Percentiles rank a stretch among this genome's conserved stretches.
phyloP scores from a whole-genome alignment of 2,888 invertebrate genomes.

The Xanthia togata region DNA sequence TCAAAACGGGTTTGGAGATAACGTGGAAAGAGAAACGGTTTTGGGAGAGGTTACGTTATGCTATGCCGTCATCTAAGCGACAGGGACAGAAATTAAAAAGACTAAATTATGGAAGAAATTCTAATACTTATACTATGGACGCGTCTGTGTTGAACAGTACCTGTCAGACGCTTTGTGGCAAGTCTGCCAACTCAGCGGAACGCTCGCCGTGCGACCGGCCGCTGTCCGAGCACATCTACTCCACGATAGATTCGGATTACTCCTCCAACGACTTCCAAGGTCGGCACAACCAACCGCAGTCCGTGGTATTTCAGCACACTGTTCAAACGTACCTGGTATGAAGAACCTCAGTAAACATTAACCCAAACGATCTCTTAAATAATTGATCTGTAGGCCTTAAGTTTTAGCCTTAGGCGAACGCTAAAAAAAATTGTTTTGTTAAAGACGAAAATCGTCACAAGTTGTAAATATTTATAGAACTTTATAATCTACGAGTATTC shows the following conservation, averaged over 20 bases:
- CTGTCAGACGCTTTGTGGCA: constrained; percentile 91
- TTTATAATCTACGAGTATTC: constrained; percentile 76
- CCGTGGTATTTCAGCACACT: constrained; percentile 87
- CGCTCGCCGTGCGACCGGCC: constrained; percentile 93
- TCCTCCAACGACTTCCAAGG: constrained; percentile 91
- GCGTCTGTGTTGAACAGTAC: constrained; percentile 91
- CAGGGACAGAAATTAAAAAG: constrained; percentile 89
- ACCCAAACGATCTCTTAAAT: constrained; percentile 83
- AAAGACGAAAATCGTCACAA: constrained; percentile 81
- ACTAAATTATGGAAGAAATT: constrained; percentile 94
- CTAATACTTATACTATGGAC: constrained; percentile 96
- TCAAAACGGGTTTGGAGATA: constrained; percentile 96
- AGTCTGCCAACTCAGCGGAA: constrained; percentile 89
- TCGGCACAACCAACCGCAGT: constrained; percentile 84
- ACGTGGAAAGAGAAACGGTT: constrained; percentile 97
- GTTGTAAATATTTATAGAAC: constrained; percentile 85
- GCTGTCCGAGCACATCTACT: constrained; percentile 96
- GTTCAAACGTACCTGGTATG: constrained; percentile 89
- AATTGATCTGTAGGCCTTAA: constrained; percentile 79
- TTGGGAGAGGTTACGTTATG: constrained; percentile 98
- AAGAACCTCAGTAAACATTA: constrained; percentile 72
- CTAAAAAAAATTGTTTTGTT: constrained; percentile 81
- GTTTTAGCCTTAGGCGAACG: constrained; percentile 81
- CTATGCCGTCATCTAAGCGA: constrained; percentile 95
- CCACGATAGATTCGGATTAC: constrained; percentile 97